Base-by-base conservation (phyloP, 1,140 invertebrate species). In the Gonioctena quinquepunctata region DNA sequence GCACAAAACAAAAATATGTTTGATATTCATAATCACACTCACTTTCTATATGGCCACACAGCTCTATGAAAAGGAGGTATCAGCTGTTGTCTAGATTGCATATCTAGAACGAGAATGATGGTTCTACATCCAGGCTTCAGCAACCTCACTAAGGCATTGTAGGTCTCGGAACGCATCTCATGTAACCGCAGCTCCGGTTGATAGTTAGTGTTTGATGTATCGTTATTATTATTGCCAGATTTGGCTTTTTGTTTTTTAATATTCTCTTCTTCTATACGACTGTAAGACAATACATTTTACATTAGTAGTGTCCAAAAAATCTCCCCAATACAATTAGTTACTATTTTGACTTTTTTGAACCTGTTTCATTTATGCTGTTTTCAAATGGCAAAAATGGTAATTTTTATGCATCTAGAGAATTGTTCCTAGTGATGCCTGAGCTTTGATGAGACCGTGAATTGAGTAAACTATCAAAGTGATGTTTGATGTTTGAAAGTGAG, bases 81-180 rank as follows among this genome's bases (percentile, higher is more conserved):
- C 54, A 99, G 86, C 82, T 93, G 93, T 66, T 92, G 86, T 68
- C 95, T 93, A 68, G 91, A 93, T 80, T 97, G 93, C 80, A 90
- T 87, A 85, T 99, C 96, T 1, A 98, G 91, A 26, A 99, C 85
- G 7, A 99, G 81, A 27, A 98, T 89, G 68, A 99, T 90, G 0
- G 97, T 98, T 16, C 97, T 87, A 81, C 96, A 98, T 0, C 97
- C 97, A 0, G 97, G 97, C 81, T 98, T 98, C 42, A 98, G 85
- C 56, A 99, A 83, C 52, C 95, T 88, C 23, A 99, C 93, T 66
- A 99, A 87, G 33, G 95, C 96, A 83, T 97, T 96, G 80, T 98
- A 99, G 65, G 96, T 97, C 85, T 98, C 96, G 13, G 94, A 94
- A 50, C 95, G 85, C 62, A 99, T 85, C 83, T 99, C 97, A 81